Base-by-base conservation (phyloP, 2,113 vertebrate species). In the Corydoras maculifer region DNA sequence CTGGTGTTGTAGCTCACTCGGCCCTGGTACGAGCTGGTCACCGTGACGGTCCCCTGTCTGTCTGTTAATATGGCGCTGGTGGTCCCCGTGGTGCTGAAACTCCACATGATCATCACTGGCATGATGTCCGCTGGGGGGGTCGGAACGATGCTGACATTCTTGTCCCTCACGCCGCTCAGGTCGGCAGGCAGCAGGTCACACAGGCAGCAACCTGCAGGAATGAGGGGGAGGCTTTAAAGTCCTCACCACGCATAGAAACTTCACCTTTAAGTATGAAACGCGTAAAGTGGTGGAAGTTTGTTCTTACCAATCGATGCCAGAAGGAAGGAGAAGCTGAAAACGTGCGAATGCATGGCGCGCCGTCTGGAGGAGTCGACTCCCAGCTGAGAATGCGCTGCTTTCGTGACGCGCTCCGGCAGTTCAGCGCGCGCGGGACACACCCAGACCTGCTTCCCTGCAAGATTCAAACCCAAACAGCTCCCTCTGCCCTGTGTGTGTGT, bases 281-380 rank as follows among this genome's bases (percentile, higher is more conserved):
- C n/a, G 12, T 25, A n/a, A 14, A 12, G 14, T 35, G 43, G 48
- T 14, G 66, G 3, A 57, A 1, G 4, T 3, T 25, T 14, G 3
- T 12, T 63, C 76, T 78, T 66, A 81, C 79, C 69, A 32, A 51
- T 9, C 15, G 67, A 48, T 59, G 65, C 49, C 30, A 75, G 60
- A 64, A 79, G 11, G 2, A 81, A 29, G 58, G 77, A 64, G 67
- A 29, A 55, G 7, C 71, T 58, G 3, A 67, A 70, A 25, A 65
- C 48, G 48, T 30, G 68, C 15, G 73, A 68, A 70, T 79, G 69
- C 77, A 81, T 81, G 51, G 35, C 57, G 64, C 50, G 14, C 65
- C 48, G 50, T 78, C 55, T 58, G 66, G 29, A 14, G 58, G 58
- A 62, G 64, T 73, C 62, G 49, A 65, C 65, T 61, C 49, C 66